A percentile compares a stretch with the other conserved stretches of the same genome.
Evolutionary conservation across 92 coral and sea anemone species (phyloP).

Genomic region (Palythoa caribaeorum): DNA sequence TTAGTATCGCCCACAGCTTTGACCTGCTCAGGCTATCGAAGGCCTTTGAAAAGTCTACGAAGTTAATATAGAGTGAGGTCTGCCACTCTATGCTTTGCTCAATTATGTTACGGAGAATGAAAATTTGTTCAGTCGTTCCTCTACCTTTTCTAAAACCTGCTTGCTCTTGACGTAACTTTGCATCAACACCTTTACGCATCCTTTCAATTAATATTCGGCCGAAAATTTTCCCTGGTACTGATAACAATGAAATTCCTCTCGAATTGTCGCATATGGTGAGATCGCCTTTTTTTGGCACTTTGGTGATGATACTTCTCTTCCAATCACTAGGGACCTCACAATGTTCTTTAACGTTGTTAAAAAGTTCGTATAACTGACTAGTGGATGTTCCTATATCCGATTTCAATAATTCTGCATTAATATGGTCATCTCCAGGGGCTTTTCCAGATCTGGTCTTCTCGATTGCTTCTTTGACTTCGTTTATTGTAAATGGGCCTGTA

Average conservation of each 20-base stretch:
- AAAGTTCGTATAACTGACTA: no score
- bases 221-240: constrained; percentile 30
- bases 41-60: no score
- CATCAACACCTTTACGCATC: constrained; percentile 21
- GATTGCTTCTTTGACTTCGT: background rate
- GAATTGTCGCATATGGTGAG: constrained; percentile 9
- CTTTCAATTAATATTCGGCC: constrained; percentile 5
- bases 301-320: constrained; percentile 8
- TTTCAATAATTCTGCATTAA: no score
- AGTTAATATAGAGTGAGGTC: no score
- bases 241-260: constrained; percentile 11
- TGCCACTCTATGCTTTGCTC: no score
- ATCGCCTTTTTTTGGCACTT: constrained; percentile 16
- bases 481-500: background rate
- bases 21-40: no score
- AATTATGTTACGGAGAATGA: no score
- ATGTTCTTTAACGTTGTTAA: no score
- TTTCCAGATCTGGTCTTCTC: background rate
- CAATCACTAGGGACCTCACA: background rate
- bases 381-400: no score
- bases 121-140: no score
- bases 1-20: no score
- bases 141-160: no score
- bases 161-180: constrained; percentile 27
- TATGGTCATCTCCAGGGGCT: background rate